A percentile compares a stretch with the other conserved stretches of the same genome.
phyloP scores from a whole-genome alignment of 92 coral and sea anemone genomes.

The Nematostella vectensis region DNA sequence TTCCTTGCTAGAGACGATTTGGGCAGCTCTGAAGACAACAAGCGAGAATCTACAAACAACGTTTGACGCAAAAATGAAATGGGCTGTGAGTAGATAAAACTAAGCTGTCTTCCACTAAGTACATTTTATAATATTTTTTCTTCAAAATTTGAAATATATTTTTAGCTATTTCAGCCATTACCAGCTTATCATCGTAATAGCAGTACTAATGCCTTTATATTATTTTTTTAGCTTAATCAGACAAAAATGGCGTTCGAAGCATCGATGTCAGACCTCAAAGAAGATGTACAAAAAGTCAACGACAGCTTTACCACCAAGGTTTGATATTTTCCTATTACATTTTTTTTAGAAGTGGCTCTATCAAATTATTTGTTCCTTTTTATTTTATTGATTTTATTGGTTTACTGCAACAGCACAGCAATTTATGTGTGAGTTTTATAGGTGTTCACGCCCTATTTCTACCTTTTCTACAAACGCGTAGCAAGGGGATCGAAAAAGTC shows the following conservation, averaged over 20 bases:
- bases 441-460: too few relatives aligned
- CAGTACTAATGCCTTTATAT: background rate
- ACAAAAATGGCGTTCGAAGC: background rate
- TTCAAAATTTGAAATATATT: too few relatives aligned
- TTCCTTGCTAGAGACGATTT: background rate
- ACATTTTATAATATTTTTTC: too few relatives aligned
- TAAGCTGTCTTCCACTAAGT: background rate
- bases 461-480: too few relatives aligned
- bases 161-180: background rate
- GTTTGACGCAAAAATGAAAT: background rate
- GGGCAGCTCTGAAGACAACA: background rate
- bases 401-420: too few relatives aligned
- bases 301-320: background rate
- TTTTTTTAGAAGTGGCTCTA: too few relatives aligned
- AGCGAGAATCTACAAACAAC: background rate
- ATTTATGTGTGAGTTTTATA: too few relatives aligned
- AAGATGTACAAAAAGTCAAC: background rate
- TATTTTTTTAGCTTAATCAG: background rate
- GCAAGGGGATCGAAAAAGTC: too few relatives aligned
- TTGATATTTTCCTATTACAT: background rate
- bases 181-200: too few relatives aligned
- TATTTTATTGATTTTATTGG: too few relatives aligned
- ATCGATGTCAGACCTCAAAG: background rate
- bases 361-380: too few relatives aligned
- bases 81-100: background rate